Evolutionary conservation across 2,113 vertebrate species (phyloP).

Genomic region (Ellobius talpinus): DNA sequence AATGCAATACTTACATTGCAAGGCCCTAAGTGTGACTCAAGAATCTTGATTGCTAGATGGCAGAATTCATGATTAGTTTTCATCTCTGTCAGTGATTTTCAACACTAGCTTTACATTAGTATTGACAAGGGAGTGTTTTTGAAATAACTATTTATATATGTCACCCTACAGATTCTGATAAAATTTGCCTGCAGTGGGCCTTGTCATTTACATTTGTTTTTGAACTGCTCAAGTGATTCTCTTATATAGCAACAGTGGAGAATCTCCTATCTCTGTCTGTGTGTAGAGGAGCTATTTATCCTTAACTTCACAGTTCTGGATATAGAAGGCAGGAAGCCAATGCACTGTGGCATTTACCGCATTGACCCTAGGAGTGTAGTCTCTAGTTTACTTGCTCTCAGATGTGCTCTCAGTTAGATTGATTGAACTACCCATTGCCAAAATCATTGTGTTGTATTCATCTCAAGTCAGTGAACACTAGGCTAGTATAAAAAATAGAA

Average conservation of each 20-base stretch:
- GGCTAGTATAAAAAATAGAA: not conserved
- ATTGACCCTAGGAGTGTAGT: not conserved
- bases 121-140: conserved; percentile 18
- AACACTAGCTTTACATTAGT: not conserved
- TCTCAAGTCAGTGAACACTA: conserved; percentile 30
- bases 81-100: conserved; percentile 14
- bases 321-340: not conserved
- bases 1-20: not conserved
- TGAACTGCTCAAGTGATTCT: not conserved
- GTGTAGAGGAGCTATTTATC: not conserved
- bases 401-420: not conserved
- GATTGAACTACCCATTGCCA: not conserved
- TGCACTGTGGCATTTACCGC: not conserved
- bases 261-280: not conserved
- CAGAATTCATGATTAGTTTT: not conserved
- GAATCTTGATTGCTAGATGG: not conserved
- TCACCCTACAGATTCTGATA: conserved; percentile 45
- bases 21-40: not conserved
- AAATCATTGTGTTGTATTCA: not conserved
- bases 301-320: not conserved
- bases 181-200: not conserved
- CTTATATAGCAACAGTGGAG: not conserved
- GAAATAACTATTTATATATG: not conserved
- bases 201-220: conserved; percentile 26
- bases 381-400: not conserved